Evolutionary conservation across 2,888 invertebrate genomes (phyloP).

Genomic region (Nemotelus pantherinus): DNA sequence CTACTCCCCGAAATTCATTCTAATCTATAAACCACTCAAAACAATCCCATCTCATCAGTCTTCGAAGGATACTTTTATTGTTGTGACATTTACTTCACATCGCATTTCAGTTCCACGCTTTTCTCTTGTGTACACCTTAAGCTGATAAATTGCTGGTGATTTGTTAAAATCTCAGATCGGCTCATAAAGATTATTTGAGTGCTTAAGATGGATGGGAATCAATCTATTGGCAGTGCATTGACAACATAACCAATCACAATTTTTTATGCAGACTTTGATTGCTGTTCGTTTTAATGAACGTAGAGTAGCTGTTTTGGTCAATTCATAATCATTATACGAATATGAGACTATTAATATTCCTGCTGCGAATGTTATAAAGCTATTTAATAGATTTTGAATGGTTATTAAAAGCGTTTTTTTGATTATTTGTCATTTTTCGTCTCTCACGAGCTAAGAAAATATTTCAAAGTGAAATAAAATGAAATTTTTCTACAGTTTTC

Average conservation of each 20-base stretch:
- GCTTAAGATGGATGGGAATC: constrained; percentile 22
- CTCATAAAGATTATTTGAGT: constrained; percentile 2
- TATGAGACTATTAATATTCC: too few species aligned
- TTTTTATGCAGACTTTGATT: constrained; percentile 18
- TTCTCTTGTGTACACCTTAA: constrained; percentile 37
- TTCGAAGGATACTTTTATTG: constrained; percentile 32
- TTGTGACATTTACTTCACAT: constrained; percentile 47
- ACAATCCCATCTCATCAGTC: background rate
- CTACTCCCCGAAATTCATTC: background rate
- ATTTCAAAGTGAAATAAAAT: too few species aligned
- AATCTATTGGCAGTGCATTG: background rate
- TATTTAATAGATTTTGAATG: too few species aligned
- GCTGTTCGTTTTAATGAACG: background rate
- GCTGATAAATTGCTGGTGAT: constrained; percentile 49
- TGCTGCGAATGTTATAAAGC: too few species aligned
- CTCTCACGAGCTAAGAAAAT: too few species aligned
- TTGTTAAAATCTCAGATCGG: constrained; percentile 38
- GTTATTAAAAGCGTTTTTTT: too few species aligned
- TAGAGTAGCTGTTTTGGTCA: background rate
- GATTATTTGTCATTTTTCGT: too few species aligned
- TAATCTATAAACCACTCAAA: constrained; percentile 17
- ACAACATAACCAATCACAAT: background rate
- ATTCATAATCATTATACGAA: too few species aligned
- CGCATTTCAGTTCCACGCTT: background rate
- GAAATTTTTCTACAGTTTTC: too few species aligned